These are phyloP conservation scores for Darwinula stevensoni DNA, from an alignment of 2,888 invertebrate species.

Conservation along the genomic window DNA sequence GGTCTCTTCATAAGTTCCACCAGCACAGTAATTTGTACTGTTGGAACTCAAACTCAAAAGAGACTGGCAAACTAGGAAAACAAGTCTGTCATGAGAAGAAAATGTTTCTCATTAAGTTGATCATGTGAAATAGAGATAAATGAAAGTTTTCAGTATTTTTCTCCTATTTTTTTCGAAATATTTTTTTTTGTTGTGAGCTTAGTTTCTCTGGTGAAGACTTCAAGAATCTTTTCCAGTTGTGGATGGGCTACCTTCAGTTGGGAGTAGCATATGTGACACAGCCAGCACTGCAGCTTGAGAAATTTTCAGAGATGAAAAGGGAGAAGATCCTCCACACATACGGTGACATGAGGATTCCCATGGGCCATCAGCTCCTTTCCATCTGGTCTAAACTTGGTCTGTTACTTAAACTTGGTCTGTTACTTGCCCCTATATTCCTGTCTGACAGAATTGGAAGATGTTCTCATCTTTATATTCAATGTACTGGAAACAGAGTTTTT, in stretches of 20 bases:
- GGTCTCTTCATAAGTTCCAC: too few species aligned
- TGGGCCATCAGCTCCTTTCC: slow-evolving; percentile 67
- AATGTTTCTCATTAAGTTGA: too few species aligned
- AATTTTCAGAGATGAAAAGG: slow-evolving; percentile 45
- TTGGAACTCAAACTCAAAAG: too few species aligned
- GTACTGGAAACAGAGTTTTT: too few species aligned
- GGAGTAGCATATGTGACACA: slow-evolving; percentile 52
- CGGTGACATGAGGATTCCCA: slow-evolving; percentile 66
- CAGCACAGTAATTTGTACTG: too few species aligned
- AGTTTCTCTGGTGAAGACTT: too few species aligned
- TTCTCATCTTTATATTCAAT: slow-evolving; percentile 1
- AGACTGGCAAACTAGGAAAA: too few species aligned
- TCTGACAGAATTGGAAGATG: not conserved
- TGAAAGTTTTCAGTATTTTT: too few species aligned
- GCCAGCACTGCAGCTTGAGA: slow-evolving; percentile 44
- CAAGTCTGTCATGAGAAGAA: too few species aligned
- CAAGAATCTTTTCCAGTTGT: slow-evolving; percentile 27
- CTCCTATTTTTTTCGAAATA: too few species aligned
- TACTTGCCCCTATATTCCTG: not conserved
- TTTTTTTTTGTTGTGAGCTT: too few species aligned
- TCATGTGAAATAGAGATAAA: too few species aligned
- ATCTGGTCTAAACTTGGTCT: slow-evolving; percentile 63
- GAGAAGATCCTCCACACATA: slow-evolving; percentile 39
- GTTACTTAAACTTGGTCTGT: not conserved
- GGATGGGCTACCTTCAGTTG: slow-evolving; percentile 46